These are phyloP conservation scores for Thelaira solivaga DNA, from an alignment of 2,888 invertebrate genomes.

Conservation along the genomic window DNA sequence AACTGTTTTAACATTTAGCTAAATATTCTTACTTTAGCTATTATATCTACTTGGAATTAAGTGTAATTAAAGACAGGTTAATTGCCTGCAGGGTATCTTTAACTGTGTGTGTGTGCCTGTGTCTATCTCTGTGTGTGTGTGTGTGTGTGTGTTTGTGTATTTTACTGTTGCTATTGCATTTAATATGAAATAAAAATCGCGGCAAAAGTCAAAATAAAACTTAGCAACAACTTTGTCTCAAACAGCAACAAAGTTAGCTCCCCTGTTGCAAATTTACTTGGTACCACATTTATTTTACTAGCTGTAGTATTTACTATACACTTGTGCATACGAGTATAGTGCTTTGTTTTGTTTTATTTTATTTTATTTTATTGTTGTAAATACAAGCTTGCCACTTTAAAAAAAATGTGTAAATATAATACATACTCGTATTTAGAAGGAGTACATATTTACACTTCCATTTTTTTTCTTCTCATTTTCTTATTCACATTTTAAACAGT, in stretches of 20 bases:
- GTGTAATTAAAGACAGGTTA: too few species aligned
- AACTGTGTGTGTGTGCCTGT: too few species aligned
- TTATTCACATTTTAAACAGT: conserved; percentile 19
- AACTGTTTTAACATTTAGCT: too few species aligned
- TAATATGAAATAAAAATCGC: conserved; percentile 6
- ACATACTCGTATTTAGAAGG: too few species aligned
- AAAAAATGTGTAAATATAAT: conserved; percentile 8
- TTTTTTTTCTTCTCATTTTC: neutral
- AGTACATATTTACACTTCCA: neutral
- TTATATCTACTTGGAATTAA: too few species aligned
- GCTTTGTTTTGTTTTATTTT: too few species aligned
- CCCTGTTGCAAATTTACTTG: conserved; percentile 26
- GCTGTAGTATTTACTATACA: conserved; percentile 21
- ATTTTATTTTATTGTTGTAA: conserved; percentile 32
- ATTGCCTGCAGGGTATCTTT: too few species aligned
- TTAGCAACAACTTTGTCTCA: neutral
- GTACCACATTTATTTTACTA: conserved; percentile 26
- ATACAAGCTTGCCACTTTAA: neutral
- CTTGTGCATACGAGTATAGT: conserved; percentile 7
- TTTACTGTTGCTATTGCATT: too few species aligned
- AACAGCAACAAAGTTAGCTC: conserved; percentile 9
- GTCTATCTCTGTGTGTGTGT: too few species aligned
- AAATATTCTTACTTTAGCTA: too few species aligned
- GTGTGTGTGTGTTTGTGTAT: neutral
- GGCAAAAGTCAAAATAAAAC: neutral